Base-by-base conservation (phyloP, 2,113 vertebrate species). In the Prionailurus bengalensis region DNA sequence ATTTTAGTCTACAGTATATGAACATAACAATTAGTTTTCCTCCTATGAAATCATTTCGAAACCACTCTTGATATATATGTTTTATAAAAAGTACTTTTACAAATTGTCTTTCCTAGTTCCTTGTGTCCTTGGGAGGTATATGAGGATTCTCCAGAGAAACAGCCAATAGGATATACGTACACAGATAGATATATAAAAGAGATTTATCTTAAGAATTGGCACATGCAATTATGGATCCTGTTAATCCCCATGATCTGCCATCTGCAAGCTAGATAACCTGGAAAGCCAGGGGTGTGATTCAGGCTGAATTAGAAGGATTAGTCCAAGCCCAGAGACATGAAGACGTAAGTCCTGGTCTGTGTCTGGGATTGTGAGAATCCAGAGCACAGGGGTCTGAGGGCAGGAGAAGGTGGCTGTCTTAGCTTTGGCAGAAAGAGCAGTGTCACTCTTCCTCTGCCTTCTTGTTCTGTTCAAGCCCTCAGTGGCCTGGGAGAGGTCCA, bases 11-110 rank as follows among this genome's bases (percentile, higher is more conserved):
- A 14, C 70, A 89, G 17, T 23, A 85, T 70, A 33, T 29, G 15
- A 95, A 51, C 7, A 70, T 27, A 87, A 71, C 63, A 81, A 53
- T 94, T 89, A 51, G 23, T 71, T 89, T 83, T 9, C 73, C 7
- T 90, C 25, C 29, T 89, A 61, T 29, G 78, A 96, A 81, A 73
- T 73, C 33, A 79, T 39, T 95, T 85, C 81, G 42, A 85, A 84
- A 33, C 55, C 33, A 74, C 42, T 68, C 13, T 73, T 2, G 63
- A 53, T 61, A 33, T 53, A 42, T 4, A 25, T 81, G 9, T 33
- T 39, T 80, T 84, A 63, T 73, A 74, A 88, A 94, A 82, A 45
- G 1, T 88, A 31, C n/a, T 71, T 87, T 88, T 94, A 25, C 79
- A 79, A 61, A 23, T 87, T 74, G 2, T 58, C 48, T 95, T 48